Conservation (phyloP, 2,113 vertebrate genomes). For the Climacteris rufus region DNA sequence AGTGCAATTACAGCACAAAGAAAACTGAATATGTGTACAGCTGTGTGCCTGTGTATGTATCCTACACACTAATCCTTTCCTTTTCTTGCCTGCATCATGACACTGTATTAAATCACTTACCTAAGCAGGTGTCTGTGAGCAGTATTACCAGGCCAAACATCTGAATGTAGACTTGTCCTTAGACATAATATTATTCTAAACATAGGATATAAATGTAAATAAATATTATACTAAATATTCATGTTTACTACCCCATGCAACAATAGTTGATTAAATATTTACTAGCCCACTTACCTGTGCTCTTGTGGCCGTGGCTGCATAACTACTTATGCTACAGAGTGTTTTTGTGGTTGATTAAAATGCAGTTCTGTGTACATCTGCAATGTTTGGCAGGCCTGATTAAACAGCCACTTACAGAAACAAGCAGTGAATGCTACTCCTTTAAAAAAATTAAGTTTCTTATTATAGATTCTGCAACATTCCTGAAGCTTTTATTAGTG, state of each 20-base stretch:
- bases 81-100: background rate
- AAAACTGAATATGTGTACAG: background rate
- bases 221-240: constrained; percentile 50
- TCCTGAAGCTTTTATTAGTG: background rate
- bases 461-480: background rate
- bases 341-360: constrained; percentile 47
- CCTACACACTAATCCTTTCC: background rate
- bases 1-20: background rate
- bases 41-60: background rate
- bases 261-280: constrained; percentile 57
- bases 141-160: background rate
- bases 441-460: background rate
- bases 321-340: background rate
- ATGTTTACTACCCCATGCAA: constrained; percentile 9
- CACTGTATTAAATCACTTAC: background rate
- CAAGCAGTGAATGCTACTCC: background rate
- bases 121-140: background rate
- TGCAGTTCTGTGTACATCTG: background rate
- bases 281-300: constrained; percentile 37
- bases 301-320: background rate
- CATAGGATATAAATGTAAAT: constrained; percentile 19
- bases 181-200: constrained; percentile 10
- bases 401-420: constrained; percentile 20
- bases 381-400: background rate
- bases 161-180: background rate